Evolutionary conservation across 2,888 invertebrate genomes (phyloP).

Genomic region (Chymomyza procnemis): DNA sequence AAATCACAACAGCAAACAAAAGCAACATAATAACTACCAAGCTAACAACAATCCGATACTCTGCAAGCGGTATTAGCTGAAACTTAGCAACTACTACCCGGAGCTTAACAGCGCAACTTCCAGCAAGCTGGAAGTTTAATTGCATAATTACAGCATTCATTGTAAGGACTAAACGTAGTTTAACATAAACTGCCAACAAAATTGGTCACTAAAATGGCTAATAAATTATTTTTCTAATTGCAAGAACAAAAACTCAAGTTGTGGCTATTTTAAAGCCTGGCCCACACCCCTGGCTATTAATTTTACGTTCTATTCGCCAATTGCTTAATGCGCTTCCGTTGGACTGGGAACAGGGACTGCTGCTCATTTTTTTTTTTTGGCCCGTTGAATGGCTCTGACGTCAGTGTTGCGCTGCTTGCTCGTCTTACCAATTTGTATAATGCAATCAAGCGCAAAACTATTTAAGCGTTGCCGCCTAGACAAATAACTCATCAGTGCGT

Average conservation of each 20-base stretch:
- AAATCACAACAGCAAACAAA: background rate
- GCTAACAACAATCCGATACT: background rate
- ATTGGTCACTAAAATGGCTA: background rate
- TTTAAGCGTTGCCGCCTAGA: conserved; percentile 32
- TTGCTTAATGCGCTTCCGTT: background rate
- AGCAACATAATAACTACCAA: too few species aligned
- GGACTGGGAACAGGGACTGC: conserved; percentile 28
- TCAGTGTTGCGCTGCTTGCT: conserved; percentile 27
- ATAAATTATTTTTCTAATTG: background rate
- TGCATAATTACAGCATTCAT: conserved; percentile 26
- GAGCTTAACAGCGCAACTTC: background rate
- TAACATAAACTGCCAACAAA: background rate
- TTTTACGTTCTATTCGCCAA: background rate
- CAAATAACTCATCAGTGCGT: conserved; percentile 39
- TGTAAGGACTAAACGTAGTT: conserved; percentile 4
- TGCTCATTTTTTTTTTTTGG: background rate
- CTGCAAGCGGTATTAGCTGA: conserved; percentile 9
- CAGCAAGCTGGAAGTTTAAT: conserved; percentile 2
- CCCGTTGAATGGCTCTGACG: conserved; percentile 48
- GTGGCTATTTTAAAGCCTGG: background rate
- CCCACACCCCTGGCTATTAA: background rate
- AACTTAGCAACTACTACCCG: background rate
- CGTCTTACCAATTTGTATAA: conserved; percentile 35
- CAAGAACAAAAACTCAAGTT: background rate
- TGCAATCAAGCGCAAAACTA: conserved; percentile 50